Evolutionary conservation across 2,797 vertebrate genomes (phyloP).

Genomic region (Melopsittacus undulatus): DNA sequence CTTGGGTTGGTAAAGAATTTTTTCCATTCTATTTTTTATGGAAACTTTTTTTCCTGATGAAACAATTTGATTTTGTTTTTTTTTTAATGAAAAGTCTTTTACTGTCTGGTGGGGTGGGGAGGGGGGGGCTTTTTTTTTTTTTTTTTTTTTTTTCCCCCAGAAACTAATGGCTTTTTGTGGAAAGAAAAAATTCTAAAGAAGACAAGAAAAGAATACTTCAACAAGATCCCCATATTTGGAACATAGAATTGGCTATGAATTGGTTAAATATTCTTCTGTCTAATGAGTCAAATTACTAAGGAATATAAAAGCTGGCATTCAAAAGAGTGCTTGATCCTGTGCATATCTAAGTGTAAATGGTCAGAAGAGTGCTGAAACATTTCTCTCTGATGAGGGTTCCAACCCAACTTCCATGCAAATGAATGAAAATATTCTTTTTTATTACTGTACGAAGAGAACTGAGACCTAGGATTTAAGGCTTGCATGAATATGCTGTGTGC

Average conservation of each 20-base stretch:
- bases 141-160: background rate
- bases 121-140: too few species aligned
- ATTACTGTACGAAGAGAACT: background rate
- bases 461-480: background rate
- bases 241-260: background rate
- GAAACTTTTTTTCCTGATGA: constrained; percentile 26
- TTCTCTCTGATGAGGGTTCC: background rate
- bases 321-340: background rate
- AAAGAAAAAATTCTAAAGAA: background rate
- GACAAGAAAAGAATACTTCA: background rate
- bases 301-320: background rate
- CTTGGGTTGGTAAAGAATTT: background rate
- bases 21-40: constrained; percentile 35
- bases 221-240: background rate
- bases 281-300: background rate
- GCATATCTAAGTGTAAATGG: background rate
- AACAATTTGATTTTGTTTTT: background rate
- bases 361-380: background rate
- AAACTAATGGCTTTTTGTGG: background rate
- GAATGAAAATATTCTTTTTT: background rate
- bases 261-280: background rate
- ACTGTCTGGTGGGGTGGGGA: background rate
- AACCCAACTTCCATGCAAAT: background rate
- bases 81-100: background rate
- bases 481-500: background rate